These are phyloP conservation scores for Alcis repandata DNA, from an alignment of 2,888 invertebrate genomes.

Conservation along the genomic window DNA sequence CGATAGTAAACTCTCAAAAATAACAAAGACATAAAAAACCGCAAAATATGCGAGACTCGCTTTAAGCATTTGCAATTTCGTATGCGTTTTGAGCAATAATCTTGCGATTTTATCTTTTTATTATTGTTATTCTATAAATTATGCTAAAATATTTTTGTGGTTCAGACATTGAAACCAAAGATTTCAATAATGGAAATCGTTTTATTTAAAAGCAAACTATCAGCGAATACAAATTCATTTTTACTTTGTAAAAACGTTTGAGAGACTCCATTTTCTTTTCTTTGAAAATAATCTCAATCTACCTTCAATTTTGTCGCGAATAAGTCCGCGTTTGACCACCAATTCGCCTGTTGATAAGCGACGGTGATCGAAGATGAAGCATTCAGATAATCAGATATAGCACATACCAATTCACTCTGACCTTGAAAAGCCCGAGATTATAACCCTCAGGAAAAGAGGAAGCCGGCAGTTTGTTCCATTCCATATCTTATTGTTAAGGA, in stretches of 20 bases:
- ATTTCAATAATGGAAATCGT: neutral
- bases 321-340: no score
- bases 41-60: neutral
- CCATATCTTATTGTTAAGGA: no score
- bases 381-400: no score
- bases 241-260: neutral
- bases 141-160: neutral
- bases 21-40: neutral
- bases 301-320: no score
- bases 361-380: no score
- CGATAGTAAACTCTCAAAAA: neutral
- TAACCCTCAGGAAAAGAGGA: no score
- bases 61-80: constrained; percentile 3
- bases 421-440: no score
- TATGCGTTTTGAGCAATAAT: constrained; percentile 9
- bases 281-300: no score
- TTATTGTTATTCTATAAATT: constrained; percentile 5
- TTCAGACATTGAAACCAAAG: neutral
- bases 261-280: no score
- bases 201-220: neutral
- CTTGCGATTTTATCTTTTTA: constrained; percentile 9
- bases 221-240: neutral
- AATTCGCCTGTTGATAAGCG: no score
- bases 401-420: no score
- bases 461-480: no score